phyloP scores from a whole-genome alignment of 1,140 invertebrate species.

The Sminthurides bifidus region DNA sequence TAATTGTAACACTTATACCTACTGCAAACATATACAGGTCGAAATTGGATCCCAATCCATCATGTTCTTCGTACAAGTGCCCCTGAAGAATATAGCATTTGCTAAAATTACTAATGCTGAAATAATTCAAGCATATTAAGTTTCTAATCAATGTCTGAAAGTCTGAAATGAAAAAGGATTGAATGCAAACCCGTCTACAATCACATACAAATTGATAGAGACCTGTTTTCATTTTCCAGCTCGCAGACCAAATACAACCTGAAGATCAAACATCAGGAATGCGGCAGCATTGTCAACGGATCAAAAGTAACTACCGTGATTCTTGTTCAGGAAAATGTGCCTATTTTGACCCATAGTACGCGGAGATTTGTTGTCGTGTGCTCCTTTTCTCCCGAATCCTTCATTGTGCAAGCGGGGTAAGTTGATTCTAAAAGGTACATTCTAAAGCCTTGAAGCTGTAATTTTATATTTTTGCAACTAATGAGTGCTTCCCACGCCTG shows the following conservation, averaged over 20 bases:
- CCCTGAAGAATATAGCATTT: too few relatives aligned
- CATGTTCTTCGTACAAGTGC: too few relatives aligned
- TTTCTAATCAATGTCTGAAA: neutral
- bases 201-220: neutral
- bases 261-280: conserved; percentile 57
- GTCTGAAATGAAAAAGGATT: neutral
- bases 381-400: conserved; percentile 62
- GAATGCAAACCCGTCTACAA: neutral
- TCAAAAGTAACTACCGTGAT: conserved; percentile 62
- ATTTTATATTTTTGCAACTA: too few relatives aligned
- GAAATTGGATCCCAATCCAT: too few relatives aligned
- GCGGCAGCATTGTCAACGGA: conserved; percentile 60
- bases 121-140: too few relatives aligned
- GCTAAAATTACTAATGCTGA: too few relatives aligned
- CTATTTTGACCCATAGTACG: conserved; percentile 66
- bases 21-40: too few relatives aligned
- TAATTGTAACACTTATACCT: too few relatives aligned
- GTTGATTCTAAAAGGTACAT: too few relatives aligned
- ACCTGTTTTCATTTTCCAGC: conserved; percentile 36
- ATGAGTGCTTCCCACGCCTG: too few relatives aligned
- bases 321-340: conserved; percentile 64
- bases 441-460: too few relatives aligned
- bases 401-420: conserved; percentile 60
- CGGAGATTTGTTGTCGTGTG: conserved; percentile 63
- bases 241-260: conserved; percentile 55